phyloP scores from a whole-genome alignment of 2,888 invertebrate species.

The Lasioglossum zephyrum region DNA sequence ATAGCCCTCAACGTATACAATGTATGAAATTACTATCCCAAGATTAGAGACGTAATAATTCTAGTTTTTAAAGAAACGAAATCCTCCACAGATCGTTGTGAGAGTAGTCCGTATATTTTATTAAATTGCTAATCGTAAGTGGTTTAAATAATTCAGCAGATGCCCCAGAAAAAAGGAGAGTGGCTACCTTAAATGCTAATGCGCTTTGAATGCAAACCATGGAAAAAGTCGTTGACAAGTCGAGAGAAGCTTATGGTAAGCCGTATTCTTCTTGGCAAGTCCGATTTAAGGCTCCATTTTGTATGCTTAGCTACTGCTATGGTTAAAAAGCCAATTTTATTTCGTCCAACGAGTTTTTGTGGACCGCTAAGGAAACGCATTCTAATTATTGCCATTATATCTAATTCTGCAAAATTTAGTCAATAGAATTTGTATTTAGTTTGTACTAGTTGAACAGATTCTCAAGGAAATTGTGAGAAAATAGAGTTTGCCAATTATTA shows the following conservation, averaged over 20 bases:
- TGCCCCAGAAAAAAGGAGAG: not conserved
- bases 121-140: constrained; percentile 1
- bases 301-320: not conserved
- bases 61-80: not conserved
- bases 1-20: not conserved
- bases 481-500: not conserved
- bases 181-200: not conserved
- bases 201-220: constrained; percentile 7
- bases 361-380: not conserved
- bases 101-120: not conserved
- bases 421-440: not conserved
- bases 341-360: not conserved
- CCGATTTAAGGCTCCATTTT: constrained; percentile 11
- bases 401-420: not conserved
- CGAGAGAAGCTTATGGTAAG: constrained; percentile 6
- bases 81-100: not conserved
- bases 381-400: not conserved
- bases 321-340: not conserved
- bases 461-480: not conserved
- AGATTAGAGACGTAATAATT: not conserved
- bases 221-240: constrained; percentile 8
- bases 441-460: not conserved
- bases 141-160: not conserved
- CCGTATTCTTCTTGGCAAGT: constrained; percentile 6
- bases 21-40: not conserved